Percentiles rank a stretch among this genome's conserved stretches.
These are phyloP conservation scores for honey bee (Apis mellifera) DNA, from an alignment of 1,140 invertebrate species.

Conservation along the genomic window DNA sequence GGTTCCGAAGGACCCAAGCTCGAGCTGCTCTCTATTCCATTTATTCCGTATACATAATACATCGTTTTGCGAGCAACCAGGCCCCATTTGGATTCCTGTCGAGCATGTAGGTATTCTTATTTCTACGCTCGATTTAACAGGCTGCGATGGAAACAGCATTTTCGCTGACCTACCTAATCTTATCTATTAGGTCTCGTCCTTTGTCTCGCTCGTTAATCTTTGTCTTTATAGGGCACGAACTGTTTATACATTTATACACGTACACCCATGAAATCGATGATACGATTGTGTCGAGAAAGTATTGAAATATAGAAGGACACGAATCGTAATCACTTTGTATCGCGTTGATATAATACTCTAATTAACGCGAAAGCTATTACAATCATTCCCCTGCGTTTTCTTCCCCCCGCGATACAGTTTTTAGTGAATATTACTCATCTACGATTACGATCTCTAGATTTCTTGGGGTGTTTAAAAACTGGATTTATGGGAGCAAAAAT, in stretches of 20 bases:
- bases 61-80: slow-evolving; percentile 65
- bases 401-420: neutral
- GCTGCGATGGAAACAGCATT: slow-evolving; percentile 52
- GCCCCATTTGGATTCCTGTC: slow-evolving; percentile 49
- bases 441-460: too few relatives aligned
- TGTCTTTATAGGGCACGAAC: slow-evolving; percentile 40
- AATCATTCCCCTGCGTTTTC: neutral
- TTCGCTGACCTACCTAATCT: slow-evolving; percentile 36
- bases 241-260: slow-evolving; percentile 15
- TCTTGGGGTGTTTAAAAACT: neutral
- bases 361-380: too few relatives aligned
- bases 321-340: neutral
- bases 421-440: neutral
- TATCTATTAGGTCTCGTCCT: slow-evolving; percentile 30
- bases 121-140: slow-evolving; percentile 73
- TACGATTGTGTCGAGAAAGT: neutral
- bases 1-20: slow-evolving; percentile 69
- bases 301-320: neutral
- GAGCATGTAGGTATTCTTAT: slow-evolving; percentile 69
- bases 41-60: slow-evolving; percentile 76
- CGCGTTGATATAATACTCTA: too few relatives aligned
- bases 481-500: neutral
- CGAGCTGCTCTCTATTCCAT: slow-evolving; percentile 68
- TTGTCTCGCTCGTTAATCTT: slow-evolving; percentile 62
- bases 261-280: too few relatives aligned